These are phyloP conservation scores for Amphiprion ocellaris DNA, from an alignment of 2,113 vertebrate species.

Conservation along the genomic window DNA sequence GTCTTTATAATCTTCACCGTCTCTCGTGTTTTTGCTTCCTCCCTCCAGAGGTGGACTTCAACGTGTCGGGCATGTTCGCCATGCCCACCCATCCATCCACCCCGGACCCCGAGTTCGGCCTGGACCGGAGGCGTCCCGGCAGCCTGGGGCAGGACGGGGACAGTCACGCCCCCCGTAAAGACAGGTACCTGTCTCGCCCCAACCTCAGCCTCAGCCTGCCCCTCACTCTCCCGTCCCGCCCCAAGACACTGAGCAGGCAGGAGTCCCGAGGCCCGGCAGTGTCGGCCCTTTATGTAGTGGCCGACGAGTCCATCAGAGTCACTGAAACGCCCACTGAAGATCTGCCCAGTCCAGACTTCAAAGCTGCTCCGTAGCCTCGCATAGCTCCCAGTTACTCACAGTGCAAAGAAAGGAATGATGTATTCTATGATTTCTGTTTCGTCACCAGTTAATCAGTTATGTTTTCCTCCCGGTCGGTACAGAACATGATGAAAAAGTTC, in stretches of 20 bases:
- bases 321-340: slow-evolving; percentile 79
- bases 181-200: slow-evolving; percentile 90
- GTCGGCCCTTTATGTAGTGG: slow-evolving; percentile 85
- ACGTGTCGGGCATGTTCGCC: slow-evolving; percentile 95
- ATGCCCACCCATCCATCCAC: slow-evolving; percentile 85
- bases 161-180: slow-evolving; percentile 91
- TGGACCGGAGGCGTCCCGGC: slow-evolving; percentile 92
- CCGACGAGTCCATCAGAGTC: slow-evolving; percentile 84
- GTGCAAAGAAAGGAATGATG: slow-evolving; percentile 55
- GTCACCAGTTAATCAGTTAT: slow-evolving; percentile 39
- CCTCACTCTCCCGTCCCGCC: slow-evolving; percentile 70
- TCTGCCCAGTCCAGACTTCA: slow-evolving; percentile 75
- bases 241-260: slow-evolving; percentile 80
- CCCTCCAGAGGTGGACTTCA: slow-evolving; percentile 94
- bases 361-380: slow-evolving; percentile 61
- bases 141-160: slow-evolving; percentile 93
- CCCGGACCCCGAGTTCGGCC: slow-evolving; percentile 84
- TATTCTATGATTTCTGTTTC: slow-evolving; percentile 50
- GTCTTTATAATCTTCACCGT: background rate
- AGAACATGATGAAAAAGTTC: slow-evolving; percentile 22
- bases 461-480: slow-evolving; percentile 46
- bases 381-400: slow-evolving; percentile 34
- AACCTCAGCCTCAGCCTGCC: slow-evolving; percentile 81
- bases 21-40: background rate
- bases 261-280: slow-evolving; percentile 77